Evolutionary conservation across 2,113 vertebrate genomes (phyloP).

Genomic region (Centropristis striata): DNA sequence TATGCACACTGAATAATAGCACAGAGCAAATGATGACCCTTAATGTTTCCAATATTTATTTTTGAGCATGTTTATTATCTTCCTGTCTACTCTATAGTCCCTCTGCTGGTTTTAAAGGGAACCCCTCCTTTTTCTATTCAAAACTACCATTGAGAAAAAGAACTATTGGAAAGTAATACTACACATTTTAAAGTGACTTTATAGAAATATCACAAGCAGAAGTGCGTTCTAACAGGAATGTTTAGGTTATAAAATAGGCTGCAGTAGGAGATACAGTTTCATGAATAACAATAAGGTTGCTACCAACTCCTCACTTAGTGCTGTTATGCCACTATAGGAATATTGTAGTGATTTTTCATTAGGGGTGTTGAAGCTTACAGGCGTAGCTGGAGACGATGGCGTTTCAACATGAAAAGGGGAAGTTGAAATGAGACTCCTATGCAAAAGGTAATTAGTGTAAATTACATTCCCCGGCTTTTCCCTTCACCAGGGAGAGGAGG

Average conservation of each 20-base stretch:
- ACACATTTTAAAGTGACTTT: slow-evolving; percentile 25
- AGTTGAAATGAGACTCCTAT: slow-evolving; percentile 80
- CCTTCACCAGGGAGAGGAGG: slow-evolving; percentile 65
- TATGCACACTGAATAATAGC: slow-evolving; percentile 14
- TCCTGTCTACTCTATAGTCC: slow-evolving; percentile 80
- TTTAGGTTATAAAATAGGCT: background rate
- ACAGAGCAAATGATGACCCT: slow-evolving; percentile 45
- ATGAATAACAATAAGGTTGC: background rate
- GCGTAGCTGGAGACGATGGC: slow-evolving; percentile 33
- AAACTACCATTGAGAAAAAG: slow-evolving; percentile 1
- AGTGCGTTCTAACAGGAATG: background rate
- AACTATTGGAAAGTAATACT: slow-evolving; percentile 27
- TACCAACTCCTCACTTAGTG: slow-evolving; percentile 4
- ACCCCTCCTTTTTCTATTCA: slow-evolving; percentile 5
- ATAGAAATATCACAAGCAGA: background rate
- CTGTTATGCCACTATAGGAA: slow-evolving; percentile 34
- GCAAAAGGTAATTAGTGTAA: slow-evolving; percentile 84
- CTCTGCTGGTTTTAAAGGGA: slow-evolving; percentile 87
- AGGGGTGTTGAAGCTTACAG: slow-evolving; percentile 52
- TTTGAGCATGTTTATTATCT: slow-evolving; percentile 51
- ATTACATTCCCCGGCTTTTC: slow-evolving; percentile 79
- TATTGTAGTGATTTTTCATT: slow-evolving; percentile 56
- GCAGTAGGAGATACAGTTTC: background rate
- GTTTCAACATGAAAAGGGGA: slow-evolving; percentile 76
- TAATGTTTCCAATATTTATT: slow-evolving; percentile 60